These are phyloP conservation scores for Lacerta viridis DNA, from an alignment of 2,797 vertebrate species.

Conservation along the genomic window DNA sequence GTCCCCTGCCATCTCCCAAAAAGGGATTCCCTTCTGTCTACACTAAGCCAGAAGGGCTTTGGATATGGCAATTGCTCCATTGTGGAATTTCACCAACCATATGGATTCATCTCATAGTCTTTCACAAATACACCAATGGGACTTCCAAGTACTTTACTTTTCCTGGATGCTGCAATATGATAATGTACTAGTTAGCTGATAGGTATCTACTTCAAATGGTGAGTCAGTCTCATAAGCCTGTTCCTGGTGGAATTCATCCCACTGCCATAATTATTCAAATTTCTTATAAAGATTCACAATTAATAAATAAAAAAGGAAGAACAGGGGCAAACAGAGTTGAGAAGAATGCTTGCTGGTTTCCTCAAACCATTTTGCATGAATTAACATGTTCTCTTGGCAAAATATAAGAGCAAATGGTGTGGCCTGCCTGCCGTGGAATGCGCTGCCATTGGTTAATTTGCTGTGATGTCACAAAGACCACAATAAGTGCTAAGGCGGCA, in stretches of 20 bases:
- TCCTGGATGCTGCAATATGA: background rate
- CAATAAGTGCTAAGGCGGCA: background rate
- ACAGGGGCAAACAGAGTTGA: background rate
- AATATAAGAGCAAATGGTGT: background rate
- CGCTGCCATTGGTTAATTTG: background rate
- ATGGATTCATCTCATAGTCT: background rate
- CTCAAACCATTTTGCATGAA: background rate
- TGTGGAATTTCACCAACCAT: too few species aligned
- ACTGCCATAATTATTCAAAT: background rate
- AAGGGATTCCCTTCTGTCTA: too few species aligned
- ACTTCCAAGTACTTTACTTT: background rate
- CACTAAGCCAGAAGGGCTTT: too few species aligned
- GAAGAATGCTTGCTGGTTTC: background rate
- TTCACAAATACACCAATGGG: background rate
- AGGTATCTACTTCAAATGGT: background rate
- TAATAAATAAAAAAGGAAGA: background rate
- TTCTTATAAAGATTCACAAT: background rate
- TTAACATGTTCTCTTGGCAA: constrained; percentile 8
- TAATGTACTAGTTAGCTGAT: background rate
- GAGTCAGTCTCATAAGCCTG: background rate
- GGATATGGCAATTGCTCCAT: too few species aligned
- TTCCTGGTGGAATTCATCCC: background rate
- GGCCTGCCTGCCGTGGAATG: background rate
- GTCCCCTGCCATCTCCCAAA: too few species aligned
- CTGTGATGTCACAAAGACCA: background rate